phyloP scores from a whole-genome alignment of 2,113 vertebrate genomes.

The Bostrychus sinensis region DNA sequence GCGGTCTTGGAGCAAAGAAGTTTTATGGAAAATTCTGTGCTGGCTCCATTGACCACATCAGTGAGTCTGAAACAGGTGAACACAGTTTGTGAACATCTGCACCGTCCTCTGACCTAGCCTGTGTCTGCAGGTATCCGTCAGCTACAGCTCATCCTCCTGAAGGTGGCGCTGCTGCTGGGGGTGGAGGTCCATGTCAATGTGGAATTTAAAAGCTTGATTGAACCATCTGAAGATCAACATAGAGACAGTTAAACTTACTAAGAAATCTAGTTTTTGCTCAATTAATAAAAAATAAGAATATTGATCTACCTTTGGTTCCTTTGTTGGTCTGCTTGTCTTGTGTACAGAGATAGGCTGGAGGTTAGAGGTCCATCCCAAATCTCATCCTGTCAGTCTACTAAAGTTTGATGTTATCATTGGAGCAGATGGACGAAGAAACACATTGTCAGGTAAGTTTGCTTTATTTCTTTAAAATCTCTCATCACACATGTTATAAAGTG shows the following conservation, averaged over 20 bases:
- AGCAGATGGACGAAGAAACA: constrained; percentile 95
- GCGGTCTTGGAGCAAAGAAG: constrained; percentile 94
- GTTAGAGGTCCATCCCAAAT: constrained; percentile 87
- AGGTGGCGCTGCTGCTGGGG: constrained; percentile 92
- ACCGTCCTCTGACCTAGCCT: not conserved
- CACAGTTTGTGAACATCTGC: not conserved
- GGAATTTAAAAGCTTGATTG: constrained; percentile 89
- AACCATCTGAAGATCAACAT: constrained; percentile 87
- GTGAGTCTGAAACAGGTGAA: constrained; percentile 66
- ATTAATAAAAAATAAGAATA: too few relatives aligned
- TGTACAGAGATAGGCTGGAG: constrained; percentile 89
- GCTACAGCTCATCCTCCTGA: constrained; percentile 93
- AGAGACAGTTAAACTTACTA: constrained; percentile 81
- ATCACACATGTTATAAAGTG: not conserved
- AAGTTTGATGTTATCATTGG: constrained; percentile 94
- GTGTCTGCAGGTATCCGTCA: constrained; percentile 89
- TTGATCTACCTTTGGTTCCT: too few relatives aligned
- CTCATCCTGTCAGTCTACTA: constrained; percentile 87
- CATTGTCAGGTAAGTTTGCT: constrained; percentile 87
- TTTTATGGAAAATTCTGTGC: constrained; percentile 96
- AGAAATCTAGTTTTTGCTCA: not conserved
- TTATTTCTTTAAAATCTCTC: not conserved
- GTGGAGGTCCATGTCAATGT: constrained; percentile 95
- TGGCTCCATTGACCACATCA: constrained; percentile 96
- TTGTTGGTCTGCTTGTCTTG: not conserved